Conservation (phyloP, 2,797 vertebrate genomes). For the Cyprinella venusta region DNA sequence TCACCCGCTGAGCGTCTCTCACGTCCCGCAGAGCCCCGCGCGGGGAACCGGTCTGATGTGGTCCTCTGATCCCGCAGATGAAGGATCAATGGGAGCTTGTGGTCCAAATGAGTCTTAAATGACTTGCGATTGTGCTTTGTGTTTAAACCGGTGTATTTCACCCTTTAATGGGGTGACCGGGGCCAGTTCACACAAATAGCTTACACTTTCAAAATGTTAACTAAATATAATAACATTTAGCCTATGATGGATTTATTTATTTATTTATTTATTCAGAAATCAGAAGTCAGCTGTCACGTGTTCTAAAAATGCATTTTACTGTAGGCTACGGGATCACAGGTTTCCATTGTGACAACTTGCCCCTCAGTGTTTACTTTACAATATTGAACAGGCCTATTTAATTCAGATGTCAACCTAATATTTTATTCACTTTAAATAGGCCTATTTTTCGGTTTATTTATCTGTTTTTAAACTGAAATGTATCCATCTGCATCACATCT, state of each 20-base stretch:
- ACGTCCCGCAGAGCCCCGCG: constrained; percentile 62
- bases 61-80: constrained; percentile 48
- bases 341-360: not conserved
- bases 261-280: not conserved
- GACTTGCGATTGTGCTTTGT: constrained; percentile 5
- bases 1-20: constrained; percentile 5
- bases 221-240: not conserved
- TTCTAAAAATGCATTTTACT: not conserved
- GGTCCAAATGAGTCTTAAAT: not conserved
- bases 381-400: not conserved
- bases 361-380: not conserved
- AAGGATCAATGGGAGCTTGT: not conserved
- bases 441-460: not conserved
- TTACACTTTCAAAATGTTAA: not conserved
- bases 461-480: not conserved
- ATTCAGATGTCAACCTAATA: not conserved
- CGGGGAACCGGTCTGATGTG: constrained; percentile 46
- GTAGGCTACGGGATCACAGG: not conserved
- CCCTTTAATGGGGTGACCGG: not conserved
- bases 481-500: not conserved
- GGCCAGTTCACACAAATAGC: not conserved
- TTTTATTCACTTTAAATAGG: not conserved
- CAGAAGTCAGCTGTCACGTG: too few species aligned
- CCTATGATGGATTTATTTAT: not conserved
- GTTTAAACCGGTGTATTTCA: not conserved